Evolutionary conservation across 2,797 vertebrate genomes (phyloP).

Genomic region (Eidolon dupreanum): DNA sequence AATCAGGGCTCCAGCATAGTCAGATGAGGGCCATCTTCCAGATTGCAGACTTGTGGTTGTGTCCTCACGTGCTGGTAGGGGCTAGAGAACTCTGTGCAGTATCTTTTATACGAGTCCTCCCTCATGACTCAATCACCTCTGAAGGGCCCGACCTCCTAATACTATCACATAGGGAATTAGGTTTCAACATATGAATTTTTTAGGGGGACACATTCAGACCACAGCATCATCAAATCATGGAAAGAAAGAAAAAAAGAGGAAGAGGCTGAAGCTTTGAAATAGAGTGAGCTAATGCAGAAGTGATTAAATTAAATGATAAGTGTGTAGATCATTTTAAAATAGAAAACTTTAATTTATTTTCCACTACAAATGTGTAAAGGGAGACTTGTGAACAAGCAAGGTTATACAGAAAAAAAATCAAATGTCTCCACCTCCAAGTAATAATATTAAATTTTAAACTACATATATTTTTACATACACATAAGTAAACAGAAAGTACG

Average conservation of each 20-base stretch:
- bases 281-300: not conserved
- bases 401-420: slow-evolving; percentile 38
- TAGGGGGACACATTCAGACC: not conserved
- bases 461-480: not conserved
- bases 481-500: not conserved
- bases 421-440: not conserved
- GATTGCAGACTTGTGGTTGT: not conserved
- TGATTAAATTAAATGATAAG: not conserved
- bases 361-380: not conserved
- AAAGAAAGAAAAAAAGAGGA: not conserved
- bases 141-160: not conserved
- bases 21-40: not conserved
- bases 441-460: slow-evolving; percentile 19
- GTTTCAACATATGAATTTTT: not conserved
- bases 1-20: not conserved
- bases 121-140: not conserved
- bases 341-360: slow-evolving; percentile 34
- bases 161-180: not conserved
- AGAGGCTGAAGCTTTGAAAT: not conserved
- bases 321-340: not conserved
- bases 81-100: not conserved
- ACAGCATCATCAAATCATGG: not conserved
- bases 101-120: not conserved
- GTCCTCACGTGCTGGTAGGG: not conserved
- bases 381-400: not conserved